A percentile compares a stretch with the other conserved stretches of the same genome.
Evolutionary conservation across 2,113 vertebrate genomes (phyloP).

Genomic region (Apodemus sylvaticus): DNA sequence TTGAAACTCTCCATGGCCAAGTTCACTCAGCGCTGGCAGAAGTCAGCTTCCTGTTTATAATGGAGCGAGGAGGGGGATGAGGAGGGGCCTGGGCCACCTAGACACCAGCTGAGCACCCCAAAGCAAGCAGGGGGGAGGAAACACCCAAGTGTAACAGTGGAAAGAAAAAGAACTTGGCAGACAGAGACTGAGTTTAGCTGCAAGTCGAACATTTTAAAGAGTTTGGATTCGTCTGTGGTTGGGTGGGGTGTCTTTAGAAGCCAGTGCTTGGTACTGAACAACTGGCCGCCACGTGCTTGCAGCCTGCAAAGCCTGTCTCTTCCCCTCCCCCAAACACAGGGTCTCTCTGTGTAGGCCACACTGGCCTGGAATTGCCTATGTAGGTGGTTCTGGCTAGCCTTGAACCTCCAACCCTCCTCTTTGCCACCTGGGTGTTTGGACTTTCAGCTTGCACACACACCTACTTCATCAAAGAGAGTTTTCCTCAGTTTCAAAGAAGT

Average conservation of each 20-base stretch:
- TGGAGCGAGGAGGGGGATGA: background rate
- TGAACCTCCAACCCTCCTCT: background rate
- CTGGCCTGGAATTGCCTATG: background rate
- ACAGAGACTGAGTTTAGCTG: constrained; percentile 11
- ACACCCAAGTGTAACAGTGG: constrained; percentile 18
- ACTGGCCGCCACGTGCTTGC: background rate
- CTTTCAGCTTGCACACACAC: background rate
- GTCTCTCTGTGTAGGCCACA: background rate
- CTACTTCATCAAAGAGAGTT: background rate
- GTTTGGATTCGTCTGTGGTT: background rate
- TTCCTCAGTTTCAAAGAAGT: background rate
- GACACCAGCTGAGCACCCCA: background rate
- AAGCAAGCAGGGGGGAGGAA: background rate
- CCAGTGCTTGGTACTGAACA: fast-evolving
- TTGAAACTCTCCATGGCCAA: background rate
- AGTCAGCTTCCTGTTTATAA: constrained; percentile 47
- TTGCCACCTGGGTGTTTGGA: background rate
- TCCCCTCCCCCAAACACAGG: background rate
- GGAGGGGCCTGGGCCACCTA: background rate
- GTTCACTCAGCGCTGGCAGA: background rate
- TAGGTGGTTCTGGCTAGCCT: background rate
- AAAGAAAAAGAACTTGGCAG: constrained; percentile 53
- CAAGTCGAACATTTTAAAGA: constrained; percentile 39
- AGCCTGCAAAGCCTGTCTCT: background rate
- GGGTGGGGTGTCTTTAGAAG: background rate